phyloP scores from a whole-genome alignment of 2,113 vertebrate genomes.

The Eudyptes chrysolophus region DNA sequence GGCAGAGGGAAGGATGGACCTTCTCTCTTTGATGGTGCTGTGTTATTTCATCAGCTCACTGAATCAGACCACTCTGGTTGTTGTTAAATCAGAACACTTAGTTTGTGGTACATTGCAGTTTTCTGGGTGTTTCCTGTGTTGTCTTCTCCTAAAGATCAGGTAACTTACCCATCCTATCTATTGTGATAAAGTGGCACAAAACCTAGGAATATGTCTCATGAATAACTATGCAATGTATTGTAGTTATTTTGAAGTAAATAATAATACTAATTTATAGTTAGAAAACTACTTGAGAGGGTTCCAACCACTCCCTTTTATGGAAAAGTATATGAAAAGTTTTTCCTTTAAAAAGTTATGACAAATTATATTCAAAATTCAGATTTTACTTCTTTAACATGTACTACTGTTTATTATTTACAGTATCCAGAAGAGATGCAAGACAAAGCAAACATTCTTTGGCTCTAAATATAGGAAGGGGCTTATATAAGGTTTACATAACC shows the following conservation, averaged over 20 bases:
- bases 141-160: neutral
- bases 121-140: neutral
- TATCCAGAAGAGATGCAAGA: neutral
- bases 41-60: neutral
- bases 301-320: neutral
- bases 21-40: neutral
- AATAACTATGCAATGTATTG: neutral
- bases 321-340: neutral
- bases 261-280: neutral
- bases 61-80: neutral
- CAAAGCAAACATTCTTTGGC: neutral
- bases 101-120: neutral
- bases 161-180: neutral
- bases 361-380: neutral
- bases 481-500: no score
- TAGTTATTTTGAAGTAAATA: neutral
- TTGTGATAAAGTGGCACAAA: neutral
- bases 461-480: neutral
- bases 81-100: neutral
- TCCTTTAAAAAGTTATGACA: neutral
- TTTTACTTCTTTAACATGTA: neutral
- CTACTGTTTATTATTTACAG: neutral
- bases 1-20: neutral
- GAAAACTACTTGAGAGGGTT: neutral
- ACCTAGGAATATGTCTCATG: neutral